Conservation (phyloP, 2,888 invertebrate genomes). For the Caenorhabditis plicata region DNA sequence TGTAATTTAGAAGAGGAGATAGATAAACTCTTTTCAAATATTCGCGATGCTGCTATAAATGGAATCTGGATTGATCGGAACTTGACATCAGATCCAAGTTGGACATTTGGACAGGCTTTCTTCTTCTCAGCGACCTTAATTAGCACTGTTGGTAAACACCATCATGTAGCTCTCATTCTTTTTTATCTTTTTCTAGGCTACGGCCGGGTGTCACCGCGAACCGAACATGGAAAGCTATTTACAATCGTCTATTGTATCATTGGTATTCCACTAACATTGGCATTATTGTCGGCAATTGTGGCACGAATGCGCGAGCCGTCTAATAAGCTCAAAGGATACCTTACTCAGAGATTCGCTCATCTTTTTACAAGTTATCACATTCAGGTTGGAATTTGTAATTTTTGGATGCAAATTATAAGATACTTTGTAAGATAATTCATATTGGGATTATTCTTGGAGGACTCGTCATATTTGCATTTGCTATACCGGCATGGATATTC, state of each 20-base stretch:
- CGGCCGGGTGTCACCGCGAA: constrained; percentile 84
- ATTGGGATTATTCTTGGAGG: constrained; percentile 72
- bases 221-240: constrained; percentile 83
- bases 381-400: constrained; percentile 38
- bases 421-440: constrained; percentile 74
- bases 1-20: constrained; percentile 54
- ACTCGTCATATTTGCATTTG: constrained; percentile 73
- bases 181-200: no score
- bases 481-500: constrained; percentile 79
- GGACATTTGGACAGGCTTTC: constrained; percentile 86
- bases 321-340: constrained; percentile 74
- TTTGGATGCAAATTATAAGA: not conserved
- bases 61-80: constrained; percentile 74
- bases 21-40: constrained; percentile 52
- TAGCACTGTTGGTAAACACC: constrained; percentile 78
- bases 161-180: no score
- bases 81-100: constrained; percentile 79
- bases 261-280: constrained; percentile 80
- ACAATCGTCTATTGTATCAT: constrained; percentile 83
- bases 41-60: constrained; percentile 55
- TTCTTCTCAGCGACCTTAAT: constrained; percentile 85
- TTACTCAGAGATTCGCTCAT: constrained; percentile 76
- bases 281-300: constrained; percentile 80
- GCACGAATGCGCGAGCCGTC: constrained; percentile 77
- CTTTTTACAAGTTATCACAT: constrained; percentile 70